A percentile compares a stretch with the other conserved stretches of the same genome.
These are phyloP conservation scores for Oncorhynchus kisutch DNA, from an alignment of 2,113 vertebrate species.

Conservation along the genomic window DNA sequence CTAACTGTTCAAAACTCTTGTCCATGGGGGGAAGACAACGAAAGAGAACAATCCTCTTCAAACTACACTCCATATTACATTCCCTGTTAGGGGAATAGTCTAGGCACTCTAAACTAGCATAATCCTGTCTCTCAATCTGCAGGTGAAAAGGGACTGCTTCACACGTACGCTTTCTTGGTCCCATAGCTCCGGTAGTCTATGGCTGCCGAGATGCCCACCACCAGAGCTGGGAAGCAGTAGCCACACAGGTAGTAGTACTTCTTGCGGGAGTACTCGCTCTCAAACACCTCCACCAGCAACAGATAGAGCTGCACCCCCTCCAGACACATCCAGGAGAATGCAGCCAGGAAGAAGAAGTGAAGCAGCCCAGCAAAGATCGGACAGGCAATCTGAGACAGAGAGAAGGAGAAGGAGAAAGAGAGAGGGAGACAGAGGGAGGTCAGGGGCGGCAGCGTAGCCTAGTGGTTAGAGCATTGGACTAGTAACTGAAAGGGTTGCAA, in stretches of 20 bases:
- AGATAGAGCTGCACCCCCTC: slow-evolving; percentile 93
- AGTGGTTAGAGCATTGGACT: too few relatives aligned
- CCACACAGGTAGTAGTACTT: slow-evolving; percentile 93
- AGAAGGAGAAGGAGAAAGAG: not conserved
- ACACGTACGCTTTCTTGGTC: slow-evolving; percentile 91
- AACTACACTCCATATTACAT: slow-evolving; percentile 59
- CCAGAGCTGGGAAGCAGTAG: slow-evolving; percentile 90
- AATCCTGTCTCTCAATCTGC: slow-evolving; percentile 69
- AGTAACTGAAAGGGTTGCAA: too few relatives aligned
- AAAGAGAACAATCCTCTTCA: slow-evolving; percentile 37
- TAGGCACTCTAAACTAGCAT: slow-evolving; percentile 33
- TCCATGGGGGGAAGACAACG: slow-evolving; percentile 44
- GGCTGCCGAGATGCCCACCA: slow-evolving; percentile 90
- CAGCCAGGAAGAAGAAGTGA: slow-evolving; percentile 93
- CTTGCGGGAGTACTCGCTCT: slow-evolving; percentile 88
- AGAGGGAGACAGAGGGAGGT: not conserved
- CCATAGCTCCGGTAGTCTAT: slow-evolving; percentile 94
- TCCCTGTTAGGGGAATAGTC: slow-evolving; percentile 47
- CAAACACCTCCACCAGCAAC: slow-evolving; percentile 91
- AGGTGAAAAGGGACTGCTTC: slow-evolving; percentile 66
- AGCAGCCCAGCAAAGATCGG: slow-evolving; percentile 89
- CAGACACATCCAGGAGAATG: slow-evolving; percentile 93
- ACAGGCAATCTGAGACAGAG: slow-evolving; percentile 79
- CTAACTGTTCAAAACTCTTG: slow-evolving; percentile 61
- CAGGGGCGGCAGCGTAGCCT: not conserved